Evolutionary conservation across 2,113 vertebrate genomes (phyloP), one percentile per base, ranked within the genome.

Genomic region (Numida meleagris): DNA sequence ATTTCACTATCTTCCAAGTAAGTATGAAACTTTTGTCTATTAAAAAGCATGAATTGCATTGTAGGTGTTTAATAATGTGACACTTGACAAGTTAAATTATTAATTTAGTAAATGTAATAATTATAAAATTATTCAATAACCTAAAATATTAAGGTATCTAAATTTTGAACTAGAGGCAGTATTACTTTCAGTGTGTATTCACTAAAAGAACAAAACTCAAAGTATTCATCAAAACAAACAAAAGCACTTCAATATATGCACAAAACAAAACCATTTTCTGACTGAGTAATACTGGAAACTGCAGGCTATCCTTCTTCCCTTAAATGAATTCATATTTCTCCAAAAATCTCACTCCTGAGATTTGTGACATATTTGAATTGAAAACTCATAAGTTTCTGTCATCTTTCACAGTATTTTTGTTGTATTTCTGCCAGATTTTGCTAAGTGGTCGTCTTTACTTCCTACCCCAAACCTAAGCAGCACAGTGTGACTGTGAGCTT

Each of bases 351-450:
- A 55, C 84, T 72, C 89, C 78, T 88, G 89, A 89, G 93, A 70
- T 58, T 71, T 80, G 59, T 36, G 82, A 89, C 2, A 15, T 40
- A 93, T 86, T 71, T 89, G 82, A 94, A 94, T 71, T 94, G 91
- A 96, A 95, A 94, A 85, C 55, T 91, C 89, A 88, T 89, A 59
- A 88, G 81, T 92, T 94, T 92, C 88, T 92, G 87, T 95, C 93
- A 88, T 80, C 82, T 77, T 87, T 59, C 89, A 79, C 1, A 1
- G 72, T 96, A 86, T 96, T 96, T 94, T 95, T 88, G 43, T 95
- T 94, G 94, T 33, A 38, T 82, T 83, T 46, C 78, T 91, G 94
- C 94, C 94, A 96, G 89, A 85, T 80, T 89, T 55, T 90, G 51
- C 91, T 91, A 73, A 80, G 71, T 7, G 0, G 58, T 88, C 1